These are phyloP conservation scores for Oryzias celebensis DNA, from an alignment of 2,113 vertebrate genomes.

Conservation along the genomic window DNA sequence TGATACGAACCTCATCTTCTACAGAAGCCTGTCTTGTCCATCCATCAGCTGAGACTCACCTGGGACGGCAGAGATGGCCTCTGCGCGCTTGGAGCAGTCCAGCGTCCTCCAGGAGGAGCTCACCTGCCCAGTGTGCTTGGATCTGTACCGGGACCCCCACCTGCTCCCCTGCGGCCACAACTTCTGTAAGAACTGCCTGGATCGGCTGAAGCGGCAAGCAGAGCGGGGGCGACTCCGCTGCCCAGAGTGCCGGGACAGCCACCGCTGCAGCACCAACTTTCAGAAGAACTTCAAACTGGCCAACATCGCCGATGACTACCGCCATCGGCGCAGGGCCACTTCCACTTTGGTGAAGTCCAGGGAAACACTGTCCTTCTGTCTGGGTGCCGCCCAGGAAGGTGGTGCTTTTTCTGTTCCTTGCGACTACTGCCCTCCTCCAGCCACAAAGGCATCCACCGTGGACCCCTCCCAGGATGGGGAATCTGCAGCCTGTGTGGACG, in stretches of 20 bases:
- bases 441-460: background rate
- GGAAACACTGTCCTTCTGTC: background rate
- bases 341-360: constrained; percentile 11
- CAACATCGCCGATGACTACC: constrained; percentile 73
- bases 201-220: constrained; percentile 52
- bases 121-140: constrained; percentile 76
- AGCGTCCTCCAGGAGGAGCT: constrained; percentile 75
- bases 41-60: background rate
- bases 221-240: constrained; percentile 66
- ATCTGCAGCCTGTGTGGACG: constrained; percentile 9
- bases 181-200: constrained; percentile 76
- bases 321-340: constrained; percentile 12
- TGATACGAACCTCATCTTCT: no score
- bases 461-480: background rate
- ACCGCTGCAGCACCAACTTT: constrained; percentile 38
- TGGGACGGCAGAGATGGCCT: constrained; percentile 49
- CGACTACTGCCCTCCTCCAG: constrained; percentile 66
- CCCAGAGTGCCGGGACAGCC: constrained; percentile 74
- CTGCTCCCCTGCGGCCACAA: constrained; percentile 77
- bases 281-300: constrained; percentile 79
- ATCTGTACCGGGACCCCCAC: constrained; percentile 73
- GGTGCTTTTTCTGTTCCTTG: constrained; percentile 45
- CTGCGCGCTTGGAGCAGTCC: constrained; percentile 39
- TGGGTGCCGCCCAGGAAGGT: background rate
- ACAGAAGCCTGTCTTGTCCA: no score